Conservation (phyloP, 92 coral and sea anemone genomes). For the Parazoanthus darwini region DNA sequence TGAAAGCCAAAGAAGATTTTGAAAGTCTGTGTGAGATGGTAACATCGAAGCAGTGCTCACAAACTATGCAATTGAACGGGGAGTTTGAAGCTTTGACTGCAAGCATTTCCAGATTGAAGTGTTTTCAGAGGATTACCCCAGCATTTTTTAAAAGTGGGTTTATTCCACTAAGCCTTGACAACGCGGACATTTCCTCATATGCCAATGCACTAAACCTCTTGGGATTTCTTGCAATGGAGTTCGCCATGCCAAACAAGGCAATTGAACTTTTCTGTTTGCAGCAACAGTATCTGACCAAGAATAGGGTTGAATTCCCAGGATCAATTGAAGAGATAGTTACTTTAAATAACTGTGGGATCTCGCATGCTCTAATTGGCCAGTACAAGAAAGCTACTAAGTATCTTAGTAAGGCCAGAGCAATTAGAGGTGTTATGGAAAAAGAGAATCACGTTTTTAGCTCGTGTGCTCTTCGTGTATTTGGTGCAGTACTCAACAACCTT, state of each 20-base stretch:
- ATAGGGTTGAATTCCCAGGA: not conserved
- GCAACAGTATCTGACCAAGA: not conserved
- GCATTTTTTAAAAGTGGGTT: not conserved
- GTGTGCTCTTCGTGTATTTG: not conserved
- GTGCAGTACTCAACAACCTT: conserved; percentile 7
- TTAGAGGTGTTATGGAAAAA: not conserved
- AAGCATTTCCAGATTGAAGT: not conserved
- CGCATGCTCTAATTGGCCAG: not conserved
- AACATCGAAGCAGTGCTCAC: not conserved
- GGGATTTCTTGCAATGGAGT: conserved; percentile 1
- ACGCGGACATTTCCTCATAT: not conserved
- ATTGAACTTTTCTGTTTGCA: not conserved
- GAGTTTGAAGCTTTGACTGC: too few relatives aligned
- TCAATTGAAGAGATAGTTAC: not conserved
- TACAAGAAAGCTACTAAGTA: not conserved
- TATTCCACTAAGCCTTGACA: not conserved
- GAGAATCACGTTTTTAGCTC: not conserved
- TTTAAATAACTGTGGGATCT: conserved; percentile 10
- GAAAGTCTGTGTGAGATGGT: not conserved
- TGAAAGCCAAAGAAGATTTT: not conserved
- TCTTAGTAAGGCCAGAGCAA: not conserved
- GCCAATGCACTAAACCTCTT: not conserved
- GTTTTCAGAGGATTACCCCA: not conserved
- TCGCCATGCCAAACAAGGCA: not conserved
- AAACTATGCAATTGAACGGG: too few relatives aligned